phyloP scores from a whole-genome alignment of 2,113 vertebrate genomes.

The Sialia sialis region DNA sequence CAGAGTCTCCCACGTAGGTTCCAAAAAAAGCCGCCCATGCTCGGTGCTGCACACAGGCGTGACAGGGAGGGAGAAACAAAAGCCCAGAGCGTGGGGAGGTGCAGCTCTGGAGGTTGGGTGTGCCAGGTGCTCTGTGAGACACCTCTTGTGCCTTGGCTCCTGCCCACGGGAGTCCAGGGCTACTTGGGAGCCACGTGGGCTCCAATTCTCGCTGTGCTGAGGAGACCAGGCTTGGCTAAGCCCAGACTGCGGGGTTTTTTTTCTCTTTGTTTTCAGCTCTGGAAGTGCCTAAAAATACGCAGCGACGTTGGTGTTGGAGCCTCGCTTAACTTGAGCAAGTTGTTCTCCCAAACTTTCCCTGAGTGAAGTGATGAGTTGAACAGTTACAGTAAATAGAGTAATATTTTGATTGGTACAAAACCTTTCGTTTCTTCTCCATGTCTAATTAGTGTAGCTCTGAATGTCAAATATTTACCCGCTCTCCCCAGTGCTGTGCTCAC shows the following conservation, averaged over 20 bases:
- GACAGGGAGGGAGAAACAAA: neutral
- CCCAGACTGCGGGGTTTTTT: neutral
- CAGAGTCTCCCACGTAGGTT: neutral
- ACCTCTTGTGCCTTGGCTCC: neutral
- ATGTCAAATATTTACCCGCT: conserved; percentile 48
- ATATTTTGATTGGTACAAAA: conserved; percentile 44
- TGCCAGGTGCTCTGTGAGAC: neutral
- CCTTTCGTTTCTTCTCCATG: neutral
- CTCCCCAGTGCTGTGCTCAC: neutral
- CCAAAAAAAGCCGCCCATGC: neutral
- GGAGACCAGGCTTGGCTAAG: neutral
- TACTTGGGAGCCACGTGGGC: neutral
- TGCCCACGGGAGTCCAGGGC: neutral
- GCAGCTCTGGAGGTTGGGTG: neutral
- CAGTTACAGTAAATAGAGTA: conserved; percentile 34
- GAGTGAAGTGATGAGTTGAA: neutral
- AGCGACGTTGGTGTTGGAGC: neutral
- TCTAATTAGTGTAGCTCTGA: neutral
- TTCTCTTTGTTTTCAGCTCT: neutral
- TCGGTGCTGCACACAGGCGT: neutral
- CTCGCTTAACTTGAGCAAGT: neutral
- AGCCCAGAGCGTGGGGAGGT: neutral
- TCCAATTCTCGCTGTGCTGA: rapidly evolving
- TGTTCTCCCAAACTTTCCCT: conserved; percentile 8
- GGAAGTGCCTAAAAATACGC: neutral